phyloP scores from a whole-genome alignment of 2,113 vertebrate genomes.

The Petrocephalus microphthalmus region DNA sequence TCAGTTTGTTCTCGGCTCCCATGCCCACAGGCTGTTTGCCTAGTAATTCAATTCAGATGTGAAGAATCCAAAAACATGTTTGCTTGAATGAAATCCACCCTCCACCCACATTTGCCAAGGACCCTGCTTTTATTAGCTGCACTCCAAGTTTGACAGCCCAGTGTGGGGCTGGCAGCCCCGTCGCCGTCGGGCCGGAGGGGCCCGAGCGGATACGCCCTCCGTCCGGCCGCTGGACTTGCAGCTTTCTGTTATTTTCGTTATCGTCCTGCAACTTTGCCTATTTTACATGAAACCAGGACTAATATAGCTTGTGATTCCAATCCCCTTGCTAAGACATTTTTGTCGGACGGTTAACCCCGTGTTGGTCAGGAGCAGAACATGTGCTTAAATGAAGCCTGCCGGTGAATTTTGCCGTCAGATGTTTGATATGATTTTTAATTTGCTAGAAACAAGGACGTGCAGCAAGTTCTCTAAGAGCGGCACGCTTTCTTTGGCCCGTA shows the following conservation, averaged over 20 bases:
- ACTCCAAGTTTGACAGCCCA: constrained; percentile 59
- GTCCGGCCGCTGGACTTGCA: constrained; percentile 41
- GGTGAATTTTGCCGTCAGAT: not conserved
- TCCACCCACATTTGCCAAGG: constrained; percentile 59
- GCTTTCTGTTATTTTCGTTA: constrained; percentile 35
- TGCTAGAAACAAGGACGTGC: not conserved
- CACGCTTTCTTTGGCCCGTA: not conserved
- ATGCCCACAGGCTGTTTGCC: constrained; percentile 67
- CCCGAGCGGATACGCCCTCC: constrained; percentile 49
- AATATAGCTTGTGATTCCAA: not conserved
- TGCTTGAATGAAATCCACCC: constrained; percentile 65
- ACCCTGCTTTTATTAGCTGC: constrained; percentile 62
- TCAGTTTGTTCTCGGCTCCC: constrained; percentile 64
- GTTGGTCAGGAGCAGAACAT: not conserved
- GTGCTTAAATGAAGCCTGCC: not conserved
- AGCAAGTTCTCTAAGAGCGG: constrained; percentile 26
- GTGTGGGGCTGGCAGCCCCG: constrained; percentile 57
- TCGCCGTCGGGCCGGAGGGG: constrained; percentile 45
- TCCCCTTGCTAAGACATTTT: not conserved
- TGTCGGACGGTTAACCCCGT: not conserved
- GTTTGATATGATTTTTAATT: not conserved
- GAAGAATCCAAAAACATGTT: constrained; percentile 69
- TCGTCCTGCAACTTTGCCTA: constrained; percentile 37
- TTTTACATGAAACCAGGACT: not conserved
- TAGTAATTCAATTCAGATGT: constrained; percentile 71